These are phyloP conservation scores for Tragelaphus scriptus DNA, from an alignment of 2,113 vertebrate species.

Conservation along the genomic window DNA sequence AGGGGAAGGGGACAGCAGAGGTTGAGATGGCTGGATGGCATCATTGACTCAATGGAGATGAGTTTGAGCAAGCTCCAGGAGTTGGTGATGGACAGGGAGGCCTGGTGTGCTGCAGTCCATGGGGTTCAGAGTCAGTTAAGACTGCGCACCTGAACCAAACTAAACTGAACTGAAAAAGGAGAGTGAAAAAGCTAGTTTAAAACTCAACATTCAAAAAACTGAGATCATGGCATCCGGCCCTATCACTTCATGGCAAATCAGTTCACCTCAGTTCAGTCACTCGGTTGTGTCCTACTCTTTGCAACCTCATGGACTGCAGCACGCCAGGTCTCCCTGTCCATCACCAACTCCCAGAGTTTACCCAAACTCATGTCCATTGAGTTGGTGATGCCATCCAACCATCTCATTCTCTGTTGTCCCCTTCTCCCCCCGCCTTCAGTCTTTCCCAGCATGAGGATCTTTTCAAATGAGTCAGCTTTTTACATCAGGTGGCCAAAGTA, in stretches of 20 bases:
- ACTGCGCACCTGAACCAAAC: background rate
- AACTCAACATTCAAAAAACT: background rate
- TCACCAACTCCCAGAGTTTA: background rate
- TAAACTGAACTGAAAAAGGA: background rate
- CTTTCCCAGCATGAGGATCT: background rate
- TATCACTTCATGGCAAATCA: background rate
- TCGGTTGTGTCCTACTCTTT: background rate
- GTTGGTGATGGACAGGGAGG: background rate
- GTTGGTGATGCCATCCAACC: background rate
- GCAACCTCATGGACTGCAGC: rapidly evolving
- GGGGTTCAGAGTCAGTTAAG: background rate
- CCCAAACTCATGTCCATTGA: background rate
- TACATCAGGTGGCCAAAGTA: background rate
- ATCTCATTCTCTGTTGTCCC: background rate
- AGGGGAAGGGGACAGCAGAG: background rate
- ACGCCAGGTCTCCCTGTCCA: background rate
- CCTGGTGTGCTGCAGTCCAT: background rate
- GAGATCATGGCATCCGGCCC: background rate
- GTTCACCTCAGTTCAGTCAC: background rate
- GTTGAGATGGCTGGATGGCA: background rate
- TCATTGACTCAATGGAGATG: background rate
- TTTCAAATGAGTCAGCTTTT: background rate
- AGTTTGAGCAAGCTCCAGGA: background rate
- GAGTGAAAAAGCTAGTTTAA: background rate
- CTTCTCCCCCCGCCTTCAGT: background rate